Evolutionary conservation across 2,888 invertebrate genomes (phyloP).

Genomic region (Druceiella hillmani): DNA sequence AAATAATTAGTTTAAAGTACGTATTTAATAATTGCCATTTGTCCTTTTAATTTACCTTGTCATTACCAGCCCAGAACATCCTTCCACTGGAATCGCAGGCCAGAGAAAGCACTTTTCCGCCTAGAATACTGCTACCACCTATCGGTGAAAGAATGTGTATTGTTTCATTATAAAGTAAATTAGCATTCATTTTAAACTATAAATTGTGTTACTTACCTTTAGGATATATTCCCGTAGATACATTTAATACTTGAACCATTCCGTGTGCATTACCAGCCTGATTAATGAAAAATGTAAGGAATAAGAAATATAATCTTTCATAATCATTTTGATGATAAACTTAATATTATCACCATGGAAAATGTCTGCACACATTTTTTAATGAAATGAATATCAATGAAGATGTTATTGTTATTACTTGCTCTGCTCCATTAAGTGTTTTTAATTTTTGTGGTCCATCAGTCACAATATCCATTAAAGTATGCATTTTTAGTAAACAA

Average conservation of each 20-base stretch:
- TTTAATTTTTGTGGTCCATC: no score
- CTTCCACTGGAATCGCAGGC: conserved; percentile 73
- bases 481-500: no score
- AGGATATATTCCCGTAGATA: conserved; percentile 79
- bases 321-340: conserved; percentile 2
- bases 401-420: no score
- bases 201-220: conserved; percentile 38
- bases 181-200: conserved; percentile 17
- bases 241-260: conserved; percentile 71
- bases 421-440: no score
- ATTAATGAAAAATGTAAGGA: conserved; percentile 25
- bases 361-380: not conserved
- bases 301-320: conserved; percentile 9
- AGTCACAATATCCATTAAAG: no score
- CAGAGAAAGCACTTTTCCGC: conserved; percentile 60
- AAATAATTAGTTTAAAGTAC: not conserved
- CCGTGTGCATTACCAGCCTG: conserved; percentile 69
- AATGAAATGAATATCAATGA: no score
- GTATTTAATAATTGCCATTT: not conserved
- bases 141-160: conserved; percentile 11
- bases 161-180: conserved; percentile 3
- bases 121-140: conserved; percentile 53
- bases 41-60: conserved; percentile 46
- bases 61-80: conserved; percentile 79
- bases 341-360: conserved; percentile 6